These are phyloP conservation scores for Myanophis thanlyinensis DNA, from an alignment of 2,113 vertebrate species.

Conservation along the genomic window DNA sequence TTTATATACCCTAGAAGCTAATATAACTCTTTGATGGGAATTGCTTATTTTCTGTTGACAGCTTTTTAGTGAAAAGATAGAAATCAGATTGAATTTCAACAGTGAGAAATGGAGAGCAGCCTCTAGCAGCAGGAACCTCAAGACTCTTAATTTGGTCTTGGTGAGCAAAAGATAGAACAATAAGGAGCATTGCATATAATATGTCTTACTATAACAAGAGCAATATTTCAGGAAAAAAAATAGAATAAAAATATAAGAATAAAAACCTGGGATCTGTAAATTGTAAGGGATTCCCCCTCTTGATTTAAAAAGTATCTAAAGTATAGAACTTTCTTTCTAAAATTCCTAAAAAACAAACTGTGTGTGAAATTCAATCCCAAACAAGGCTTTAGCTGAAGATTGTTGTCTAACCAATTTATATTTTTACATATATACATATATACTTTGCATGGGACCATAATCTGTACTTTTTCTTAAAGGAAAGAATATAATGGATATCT, in stretches of 20 bases:
- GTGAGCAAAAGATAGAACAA: constrained; percentile 69
- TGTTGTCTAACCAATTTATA: background rate
- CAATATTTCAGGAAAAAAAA: background rate
- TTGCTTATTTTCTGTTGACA: constrained; percentile 81
- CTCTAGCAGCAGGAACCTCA: constrained; percentile 76
- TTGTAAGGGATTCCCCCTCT: background rate
- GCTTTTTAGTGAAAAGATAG: constrained; percentile 81
- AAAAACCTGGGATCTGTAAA: background rate
- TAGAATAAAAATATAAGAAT: background rate
- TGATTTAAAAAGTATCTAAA: background rate
- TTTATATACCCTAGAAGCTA: constrained; percentile 66
- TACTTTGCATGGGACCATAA: background rate
- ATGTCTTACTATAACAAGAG: constrained; percentile 57
- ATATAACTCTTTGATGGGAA: constrained; percentile 66
- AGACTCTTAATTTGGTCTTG: constrained; percentile 76
- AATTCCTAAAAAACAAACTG: background rate
- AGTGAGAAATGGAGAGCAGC: constrained; percentile 79
- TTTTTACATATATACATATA: background rate
- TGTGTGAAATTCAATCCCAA: background rate
- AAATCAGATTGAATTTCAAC: constrained; percentile 81
- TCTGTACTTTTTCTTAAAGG: background rate
- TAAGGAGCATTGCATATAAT: constrained; percentile 67
- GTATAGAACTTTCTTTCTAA: background rate
- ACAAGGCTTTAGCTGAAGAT: background rate
- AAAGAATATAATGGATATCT: background rate